These are phyloP conservation scores for Naso thynnoides DNA, from an alignment of 2,797 vertebrate species.

Conservation along the genomic window DNA sequence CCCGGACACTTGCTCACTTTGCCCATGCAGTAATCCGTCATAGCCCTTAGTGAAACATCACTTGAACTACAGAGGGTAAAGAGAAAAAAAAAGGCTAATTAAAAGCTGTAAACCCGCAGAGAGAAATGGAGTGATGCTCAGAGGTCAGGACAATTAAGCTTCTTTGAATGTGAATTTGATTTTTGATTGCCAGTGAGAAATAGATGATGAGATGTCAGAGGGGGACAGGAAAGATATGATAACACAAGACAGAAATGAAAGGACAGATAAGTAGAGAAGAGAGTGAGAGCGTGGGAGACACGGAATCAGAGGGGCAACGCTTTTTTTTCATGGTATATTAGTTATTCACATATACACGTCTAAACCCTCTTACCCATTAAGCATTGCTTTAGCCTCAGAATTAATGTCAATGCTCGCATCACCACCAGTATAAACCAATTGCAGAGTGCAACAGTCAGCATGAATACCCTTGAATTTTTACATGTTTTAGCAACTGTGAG, in stretches of 20 bases:
- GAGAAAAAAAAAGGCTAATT: slow-evolving; percentile 52
- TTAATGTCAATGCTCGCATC: neutral
- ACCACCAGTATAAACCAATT: neutral
- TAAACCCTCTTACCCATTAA: neutral
- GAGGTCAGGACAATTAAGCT: slow-evolving; percentile 58
- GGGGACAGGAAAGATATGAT: slow-evolving; percentile 6
- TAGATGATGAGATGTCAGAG: slow-evolving; percentile 20
- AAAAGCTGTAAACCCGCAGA: slow-evolving; percentile 42
- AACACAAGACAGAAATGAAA: slow-evolving; percentile 35
- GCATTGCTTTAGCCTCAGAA: neutral
- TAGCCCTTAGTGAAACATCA: slow-evolving; percentile 51
- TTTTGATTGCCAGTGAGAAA: slow-evolving; percentile 46
- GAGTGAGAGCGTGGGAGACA: slow-evolving; percentile 23
- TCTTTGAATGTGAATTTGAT: slow-evolving; percentile 51
- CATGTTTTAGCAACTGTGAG: neutral
- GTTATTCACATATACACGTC: neutral
- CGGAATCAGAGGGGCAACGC: slow-evolving; percentile 1
- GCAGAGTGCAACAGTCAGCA: neutral
- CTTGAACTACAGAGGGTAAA: slow-evolving; percentile 48
- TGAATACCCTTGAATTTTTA: neutral
- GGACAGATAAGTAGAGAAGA: slow-evolving; percentile 33
- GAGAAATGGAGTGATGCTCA: slow-evolving; percentile 17
- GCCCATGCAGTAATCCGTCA: too few relatives aligned
- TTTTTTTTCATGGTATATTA: slow-evolving; percentile 3
- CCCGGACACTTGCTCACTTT: too few relatives aligned